Percentiles rank a stretch among this genome's conserved stretches.
These are phyloP conservation scores for Crypturellus tataupa DNA, from an alignment of 2,797 vertebrate species.

Conservation along the genomic window DNA sequence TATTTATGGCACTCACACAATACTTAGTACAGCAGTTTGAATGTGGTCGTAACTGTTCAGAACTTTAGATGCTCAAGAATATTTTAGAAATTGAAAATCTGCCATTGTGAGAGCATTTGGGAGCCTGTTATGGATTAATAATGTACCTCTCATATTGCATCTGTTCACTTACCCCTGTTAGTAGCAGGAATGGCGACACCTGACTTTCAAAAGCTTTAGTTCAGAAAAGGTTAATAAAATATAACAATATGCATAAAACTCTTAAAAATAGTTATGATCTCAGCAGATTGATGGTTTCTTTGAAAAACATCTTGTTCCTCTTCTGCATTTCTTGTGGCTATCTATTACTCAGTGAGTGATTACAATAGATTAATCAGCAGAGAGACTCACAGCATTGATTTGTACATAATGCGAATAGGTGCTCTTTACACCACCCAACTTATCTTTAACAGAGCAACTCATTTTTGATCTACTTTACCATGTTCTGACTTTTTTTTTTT, in stretches of 20 bases:
- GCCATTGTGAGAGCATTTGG: background rate
- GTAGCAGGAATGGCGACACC: background rate
- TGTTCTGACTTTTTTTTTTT: background rate
- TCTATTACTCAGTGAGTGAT: background rate
- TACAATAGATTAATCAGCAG: background rate
- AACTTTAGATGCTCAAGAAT: slow-evolving; percentile 5
- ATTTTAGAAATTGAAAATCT: slow-evolving; percentile 11
- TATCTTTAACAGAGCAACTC: background rate
- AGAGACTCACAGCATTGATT: background rate
- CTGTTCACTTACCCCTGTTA: background rate
- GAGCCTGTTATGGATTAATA: background rate
- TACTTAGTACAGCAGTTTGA: background rate
- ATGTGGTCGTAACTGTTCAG: background rate
- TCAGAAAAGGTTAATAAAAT: background rate
- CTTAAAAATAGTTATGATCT: background rate
- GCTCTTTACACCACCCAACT: background rate
- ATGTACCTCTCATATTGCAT: background rate
- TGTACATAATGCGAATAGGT: background rate
- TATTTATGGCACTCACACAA: slow-evolving; percentile 5
- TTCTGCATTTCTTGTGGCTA: accelerated
- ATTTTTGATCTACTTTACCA: background rate
- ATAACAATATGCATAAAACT: background rate
- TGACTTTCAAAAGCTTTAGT: background rate
- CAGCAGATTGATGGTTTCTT: background rate
- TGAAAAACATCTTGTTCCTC: background rate